Conservation (phyloP, 1,140 invertebrate species). For the Mizuhopecten yessoensis region DNA sequence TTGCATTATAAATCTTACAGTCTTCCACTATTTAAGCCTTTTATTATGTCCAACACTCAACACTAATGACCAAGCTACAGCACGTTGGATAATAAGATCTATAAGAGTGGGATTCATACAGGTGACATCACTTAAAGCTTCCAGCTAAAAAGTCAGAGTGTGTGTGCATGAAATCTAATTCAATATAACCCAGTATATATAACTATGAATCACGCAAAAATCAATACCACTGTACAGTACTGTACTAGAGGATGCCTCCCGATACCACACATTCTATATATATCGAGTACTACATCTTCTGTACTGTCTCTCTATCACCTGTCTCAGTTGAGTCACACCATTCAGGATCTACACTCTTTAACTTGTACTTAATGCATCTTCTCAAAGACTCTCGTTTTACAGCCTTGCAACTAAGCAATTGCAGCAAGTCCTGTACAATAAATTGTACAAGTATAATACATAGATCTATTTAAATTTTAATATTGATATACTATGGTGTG, state of each 20-base stretch:
- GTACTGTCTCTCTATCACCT: not conserved
- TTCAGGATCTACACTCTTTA: too few species aligned
- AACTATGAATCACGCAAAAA: not conserved
- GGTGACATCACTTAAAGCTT: slow-evolving; percentile 21
- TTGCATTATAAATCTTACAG: too few species aligned
- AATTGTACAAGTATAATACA: too few species aligned
- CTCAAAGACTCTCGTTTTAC: too few species aligned
- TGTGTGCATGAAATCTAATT: not conserved
- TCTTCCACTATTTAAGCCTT: too few species aligned
- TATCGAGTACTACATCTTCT: not conserved
- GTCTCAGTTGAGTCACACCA: not conserved
- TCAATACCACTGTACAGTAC: not conserved
- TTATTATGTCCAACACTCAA: too few species aligned
- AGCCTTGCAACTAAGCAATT: too few species aligned
- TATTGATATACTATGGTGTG: too few species aligned
- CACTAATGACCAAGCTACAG: too few species aligned
- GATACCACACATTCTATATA: not conserved
- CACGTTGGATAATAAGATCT: not conserved
- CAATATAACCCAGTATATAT: not conserved
- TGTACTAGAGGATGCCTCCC: not conserved
- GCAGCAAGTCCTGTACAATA: too few species aligned
- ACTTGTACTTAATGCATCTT: too few species aligned
- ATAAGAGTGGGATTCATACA: not conserved
- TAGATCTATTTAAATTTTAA: too few species aligned
- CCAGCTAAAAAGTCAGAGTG: not conserved